phyloP scores from a whole-genome alignment of 2,888 invertebrate species.

The Gastrophysa polygoni region DNA sequence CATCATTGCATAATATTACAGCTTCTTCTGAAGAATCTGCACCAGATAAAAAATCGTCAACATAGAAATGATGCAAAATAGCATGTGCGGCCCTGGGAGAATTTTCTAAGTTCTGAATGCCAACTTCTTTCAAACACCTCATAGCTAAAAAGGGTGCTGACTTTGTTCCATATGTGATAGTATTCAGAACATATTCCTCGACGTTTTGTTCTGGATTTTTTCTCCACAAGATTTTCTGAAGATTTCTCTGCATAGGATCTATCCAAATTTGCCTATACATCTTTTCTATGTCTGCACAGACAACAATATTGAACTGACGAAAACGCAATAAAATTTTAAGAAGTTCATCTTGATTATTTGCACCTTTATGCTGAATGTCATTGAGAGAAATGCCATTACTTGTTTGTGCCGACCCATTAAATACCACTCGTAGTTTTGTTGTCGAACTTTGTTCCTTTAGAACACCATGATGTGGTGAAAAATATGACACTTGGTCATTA shows the following conservation, averaged over 20 bases:
- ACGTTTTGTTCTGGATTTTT: constrained; percentile 30
- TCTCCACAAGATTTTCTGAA: constrained; percentile 49
- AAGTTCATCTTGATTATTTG: constrained; percentile 2
- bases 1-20: not conserved
- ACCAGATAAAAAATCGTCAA: constrained; percentile 44
- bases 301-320: constrained; percentile 39
- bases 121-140: constrained; percentile 33
- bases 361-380: not conserved
- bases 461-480: constrained; percentile 24
- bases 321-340: not conserved
- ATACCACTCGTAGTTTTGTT: constrained; percentile 21
- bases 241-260: constrained; percentile 32
- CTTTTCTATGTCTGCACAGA: constrained; percentile 51
- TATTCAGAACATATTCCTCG: constrained; percentile 37
- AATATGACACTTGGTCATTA: constrained; percentile 13
- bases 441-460: constrained; percentile 12
- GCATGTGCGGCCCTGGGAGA: constrained; percentile 26
- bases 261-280: constrained; percentile 50
- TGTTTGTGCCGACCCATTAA: constrained; percentile 42
- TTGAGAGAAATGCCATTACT: constrained; percentile 1
- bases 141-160: constrained; percentile 28
- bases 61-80: constrained; percentile 38
- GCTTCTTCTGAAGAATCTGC: constrained; percentile 30
- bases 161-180: constrained; percentile 48
- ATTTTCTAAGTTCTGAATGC: constrained; percentile 29